phyloP scores from a whole-genome alignment of 2,888 invertebrate species.

The Cheilosia variabilis region DNA sequence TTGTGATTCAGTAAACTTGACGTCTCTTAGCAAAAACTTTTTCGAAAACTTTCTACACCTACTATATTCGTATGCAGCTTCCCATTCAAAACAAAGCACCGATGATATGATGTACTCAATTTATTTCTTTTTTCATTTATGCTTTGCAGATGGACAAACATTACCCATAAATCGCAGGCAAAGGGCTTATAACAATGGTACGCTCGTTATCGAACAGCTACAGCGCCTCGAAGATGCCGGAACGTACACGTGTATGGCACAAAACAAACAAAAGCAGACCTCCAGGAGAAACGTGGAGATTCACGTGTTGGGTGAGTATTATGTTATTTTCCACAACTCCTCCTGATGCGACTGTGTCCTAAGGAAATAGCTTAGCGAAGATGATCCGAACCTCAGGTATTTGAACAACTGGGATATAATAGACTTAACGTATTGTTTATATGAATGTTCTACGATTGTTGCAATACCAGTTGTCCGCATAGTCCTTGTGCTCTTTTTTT shows the following conservation, averaged over 20 bases:
- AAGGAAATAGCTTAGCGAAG: slow-evolving; percentile 25
- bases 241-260: slow-evolving; percentile 95
- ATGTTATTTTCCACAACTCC: not conserved
- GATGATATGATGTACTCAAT: not conserved
- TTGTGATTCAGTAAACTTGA: too few species aligned
- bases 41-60: too few species aligned
- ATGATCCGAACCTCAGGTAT: slow-evolving; percentile 37
- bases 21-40: too few species aligned
- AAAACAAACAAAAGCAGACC: slow-evolving; percentile 91
- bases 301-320: slow-evolving; percentile 87
- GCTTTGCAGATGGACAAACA: slow-evolving; percentile 89
- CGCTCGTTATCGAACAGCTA: slow-evolving; percentile 93
- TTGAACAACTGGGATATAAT: slow-evolving; percentile 59
- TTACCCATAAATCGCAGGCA: slow-evolving; percentile 94
- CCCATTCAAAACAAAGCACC: too few species aligned
- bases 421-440: slow-evolving; percentile 65
- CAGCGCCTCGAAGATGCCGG: slow-evolving; percentile 94
- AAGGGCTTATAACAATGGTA: slow-evolving; percentile 93
- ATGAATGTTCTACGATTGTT: slow-evolving; percentile 46
- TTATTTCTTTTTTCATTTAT: slow-evolving; percentile 37
- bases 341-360: slow-evolving; percentile 27
- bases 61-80: too few species aligned
- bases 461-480: slow-evolving; percentile 63
- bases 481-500: slow-evolving; percentile 54
- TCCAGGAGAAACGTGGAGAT: slow-evolving; percentile 91